A percentile compares a stretch with the other conserved stretches of the same genome.
These are phyloP conservation scores for Acromyrmex charruanus DNA, from an alignment of 1,140 invertebrate species.

Conservation along the genomic window DNA sequence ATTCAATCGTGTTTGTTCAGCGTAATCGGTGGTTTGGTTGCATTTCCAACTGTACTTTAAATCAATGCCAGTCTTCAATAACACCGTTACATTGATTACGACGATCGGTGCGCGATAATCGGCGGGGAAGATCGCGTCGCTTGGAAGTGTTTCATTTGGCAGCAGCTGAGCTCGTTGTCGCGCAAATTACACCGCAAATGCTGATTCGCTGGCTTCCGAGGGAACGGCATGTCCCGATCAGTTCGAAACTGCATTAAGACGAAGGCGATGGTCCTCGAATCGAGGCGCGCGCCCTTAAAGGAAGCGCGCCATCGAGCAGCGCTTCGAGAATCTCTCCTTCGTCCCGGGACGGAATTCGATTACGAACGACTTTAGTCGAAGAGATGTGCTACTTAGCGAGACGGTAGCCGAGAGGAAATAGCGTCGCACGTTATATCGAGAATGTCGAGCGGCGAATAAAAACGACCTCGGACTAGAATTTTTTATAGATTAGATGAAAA, in stretches of 20 bases:
- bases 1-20: not conserved
- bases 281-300: conserved; percentile 41
- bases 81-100: conserved; percentile 11
- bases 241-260: conserved; percentile 72
- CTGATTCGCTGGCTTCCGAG: conserved; percentile 58
- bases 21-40: not conserved
- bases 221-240: conserved; percentile 49
- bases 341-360: conserved; percentile 64
- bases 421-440: conserved; percentile 11
- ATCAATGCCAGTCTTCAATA: conserved; percentile 8
- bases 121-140: conserved; percentile 22
- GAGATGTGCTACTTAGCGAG: conserved; percentile 63
- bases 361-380: conserved; percentile 67
- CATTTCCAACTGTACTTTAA: not conserved
- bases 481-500: conserved; percentile 4
- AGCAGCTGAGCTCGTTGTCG: conserved; percentile 29
- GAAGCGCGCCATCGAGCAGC: conserved; percentile 6
- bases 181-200: conserved; percentile 42
- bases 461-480: not conserved
- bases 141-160: conserved; percentile 19
- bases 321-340: conserved; percentile 37
- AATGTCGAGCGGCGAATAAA: not conserved
- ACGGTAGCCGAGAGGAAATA: conserved; percentile 41
- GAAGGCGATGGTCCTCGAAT: conserved; percentile 43
- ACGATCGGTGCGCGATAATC: conserved; percentile 28